Base-by-base conservation (phyloP, 2,888 invertebrate species). In the Scaptomyza cyrtandrae region DNA sequence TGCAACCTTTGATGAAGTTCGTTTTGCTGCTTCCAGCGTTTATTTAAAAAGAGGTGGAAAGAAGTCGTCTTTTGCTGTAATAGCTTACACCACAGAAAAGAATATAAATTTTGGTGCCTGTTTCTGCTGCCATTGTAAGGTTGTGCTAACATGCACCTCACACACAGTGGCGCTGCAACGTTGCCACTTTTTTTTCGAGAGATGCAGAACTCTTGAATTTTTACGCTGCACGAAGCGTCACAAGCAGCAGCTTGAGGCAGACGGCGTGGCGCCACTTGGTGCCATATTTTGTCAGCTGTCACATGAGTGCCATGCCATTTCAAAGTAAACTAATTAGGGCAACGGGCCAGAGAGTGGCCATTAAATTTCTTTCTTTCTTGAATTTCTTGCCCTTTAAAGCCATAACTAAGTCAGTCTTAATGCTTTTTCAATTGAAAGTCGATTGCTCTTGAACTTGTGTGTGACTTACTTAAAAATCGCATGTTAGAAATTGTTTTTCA, bases 241-340 rank as follows among this genome's bases (percentile, higher is more conserved):
- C 33, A 65, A 50, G 59, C 43, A 58, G 39, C 56, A 48, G 16
- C 37, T 39, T 14, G 56, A 16, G 31, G 55, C 45, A 55, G 37
- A 24, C 16, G 29, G 11, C 46, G 59, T n/a, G 27, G n/a, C 31
- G 61, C 41, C 48, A 61, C 67, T 67, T 75, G 71, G 53, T 41
- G 62, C 43, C 62, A 64, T 65, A 68, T 76, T 78, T 70, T 67
- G 64, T 48, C 69, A 78, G 72, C 66, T 74, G 70, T 64, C 80
- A 71, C 77, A 71, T 56, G 62, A 78, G 57, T 74, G 61, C 50
- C 58, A 41, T 19, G 60, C 56, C 29, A 46, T 39, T 53, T 55
- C 59, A 63, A 80, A 77, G 67, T 72, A 71, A 79, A 77, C 79
- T 81, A 80, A 80, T 81, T 77, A 72, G 59, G 60, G 52, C 78